Evolutionary conservation across 2,113 vertebrate species (phyloP).

Genomic region (Epinephelus lanceolatus): DNA sequence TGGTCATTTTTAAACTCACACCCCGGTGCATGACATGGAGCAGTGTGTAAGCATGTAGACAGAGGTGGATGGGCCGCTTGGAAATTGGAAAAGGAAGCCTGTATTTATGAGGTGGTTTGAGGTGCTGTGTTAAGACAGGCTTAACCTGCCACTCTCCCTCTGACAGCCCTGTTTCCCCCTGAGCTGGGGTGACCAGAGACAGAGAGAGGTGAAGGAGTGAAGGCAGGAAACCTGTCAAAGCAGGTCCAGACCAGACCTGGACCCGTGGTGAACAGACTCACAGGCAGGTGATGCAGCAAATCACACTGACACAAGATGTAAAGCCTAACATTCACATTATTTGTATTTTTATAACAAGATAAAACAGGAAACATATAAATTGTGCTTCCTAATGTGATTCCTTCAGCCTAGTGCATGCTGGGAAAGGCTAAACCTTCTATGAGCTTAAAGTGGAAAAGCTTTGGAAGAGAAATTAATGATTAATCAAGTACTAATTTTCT

Average conservation of each 20-base stretch:
- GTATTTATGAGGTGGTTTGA: conserved; percentile 85
- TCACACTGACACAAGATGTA: conserved; percentile 74
- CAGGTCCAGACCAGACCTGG: conserved; percentile 57
- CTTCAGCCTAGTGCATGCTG: conserved; percentile 18
- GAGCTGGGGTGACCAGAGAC: conserved; percentile 75
- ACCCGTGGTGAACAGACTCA: conserved; percentile 35
- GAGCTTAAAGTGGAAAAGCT: conserved; percentile 5
- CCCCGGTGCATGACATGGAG: conserved; percentile 78
- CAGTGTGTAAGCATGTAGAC: conserved; percentile 81
- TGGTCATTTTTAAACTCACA: conserved; percentile 86
- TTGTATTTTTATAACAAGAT: conserved; percentile 23
- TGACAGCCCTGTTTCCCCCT: conserved; percentile 79
- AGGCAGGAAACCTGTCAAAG: conserved; percentile 78
- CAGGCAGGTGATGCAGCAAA: conserved; percentile 83
- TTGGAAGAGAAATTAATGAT: not conserved
- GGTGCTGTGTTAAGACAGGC: conserved; percentile 83
- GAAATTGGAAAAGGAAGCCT: conserved; percentile 84
- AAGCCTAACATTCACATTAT: conserved; percentile 15
- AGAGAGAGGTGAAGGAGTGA: conserved; percentile 75
- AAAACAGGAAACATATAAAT: conserved; percentile 13
- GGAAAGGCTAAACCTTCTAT: conserved; percentile 6
- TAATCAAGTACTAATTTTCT: not conserved
- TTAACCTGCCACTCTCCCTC: conserved; percentile 81
- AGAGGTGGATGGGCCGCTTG: conserved; percentile 79
- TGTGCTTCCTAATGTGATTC: conserved; percentile 5